Evolutionary conservation across 1,140 invertebrate species (phyloP), one percentile per base, ranked within the genome.

Genomic region (Globodera ellingtonae): DNA sequence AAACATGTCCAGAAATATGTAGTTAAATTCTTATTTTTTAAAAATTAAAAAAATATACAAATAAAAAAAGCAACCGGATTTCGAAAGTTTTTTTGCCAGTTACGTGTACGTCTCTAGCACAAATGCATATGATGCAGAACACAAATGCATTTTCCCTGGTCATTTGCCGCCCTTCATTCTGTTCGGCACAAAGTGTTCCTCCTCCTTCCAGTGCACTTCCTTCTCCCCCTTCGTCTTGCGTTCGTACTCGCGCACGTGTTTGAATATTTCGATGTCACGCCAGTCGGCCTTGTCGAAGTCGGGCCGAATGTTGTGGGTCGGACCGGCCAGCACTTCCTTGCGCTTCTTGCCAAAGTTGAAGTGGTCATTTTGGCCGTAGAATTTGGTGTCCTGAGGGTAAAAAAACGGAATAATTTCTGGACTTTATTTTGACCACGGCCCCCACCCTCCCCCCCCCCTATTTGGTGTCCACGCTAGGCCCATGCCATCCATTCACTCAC

Each of bases 201-300:
- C 86, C 72, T 87, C 83, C 66, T 70, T 80, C 75, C 77, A 86
- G 76, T 67, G 85, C 71, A 50, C 66, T 67, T 52, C 81, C 78
- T 79, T 85, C 65, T 87, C 81, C 4, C 83, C 84, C 48, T 84
- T 87, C 8, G 70, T 80, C 35, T 79, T 75, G n/a, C 81, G 84
- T 47, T 88, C 88, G 46, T 83, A 62, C 69, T 88, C 87, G 46
- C 67, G 56, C n/a, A 67, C 77, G 59, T 72, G 70, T 72, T 88
- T 88, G 86, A 88, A 88, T n/a, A 89, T 73, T 76, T 88, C 87
- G 71, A 89, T 89, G 66, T 89, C 87, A 47, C 88, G 82, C 88
- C 88, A 89, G 62, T 88, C 87, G 24, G 88, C 87, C 71, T 88
- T 88, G 56, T 88, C 87, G 74, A 88, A 89, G 65, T 88, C 88